phyloP scores from a whole-genome alignment of 2,888 invertebrate species.

The Pandemis heparana region DNA sequence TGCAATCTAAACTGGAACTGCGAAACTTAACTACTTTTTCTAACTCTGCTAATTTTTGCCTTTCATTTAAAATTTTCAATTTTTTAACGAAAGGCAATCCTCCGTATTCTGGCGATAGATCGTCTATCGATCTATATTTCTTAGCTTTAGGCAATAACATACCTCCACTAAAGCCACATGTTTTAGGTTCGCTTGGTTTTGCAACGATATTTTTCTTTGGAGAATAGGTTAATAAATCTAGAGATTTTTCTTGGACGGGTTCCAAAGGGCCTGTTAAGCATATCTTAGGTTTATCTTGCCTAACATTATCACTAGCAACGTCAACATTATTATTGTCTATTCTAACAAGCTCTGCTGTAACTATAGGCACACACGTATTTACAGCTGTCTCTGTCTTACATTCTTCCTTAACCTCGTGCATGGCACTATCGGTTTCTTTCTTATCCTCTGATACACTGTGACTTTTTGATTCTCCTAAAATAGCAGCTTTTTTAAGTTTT shows the following conservation, averaged over 20 bases:
- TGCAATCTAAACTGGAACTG: constrained; percentile 92
- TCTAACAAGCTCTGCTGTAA: constrained; percentile 79
- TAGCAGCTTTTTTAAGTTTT: constrained; percentile 91
- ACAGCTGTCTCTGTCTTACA: constrained; percentile 60
- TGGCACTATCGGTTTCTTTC: constrained; percentile 57
- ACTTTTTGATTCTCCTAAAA: constrained; percentile 82
- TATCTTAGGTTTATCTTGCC: constrained; percentile 74
- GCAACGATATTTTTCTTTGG: constrained; percentile 65
- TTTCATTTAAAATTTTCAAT: constrained; percentile 94
- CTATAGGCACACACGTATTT: constrained; percentile 72
- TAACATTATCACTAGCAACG: constrained; percentile 67
- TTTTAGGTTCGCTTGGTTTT: constrained; percentile 61
- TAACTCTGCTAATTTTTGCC: constrained; percentile 93
- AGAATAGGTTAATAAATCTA: constrained; percentile 77
- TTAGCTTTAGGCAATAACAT: constrained; percentile 82
- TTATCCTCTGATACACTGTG: constrained; percentile 74
- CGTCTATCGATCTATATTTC: constrained; percentile 93
- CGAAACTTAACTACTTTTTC: constrained; percentile 91
- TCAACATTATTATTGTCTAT: constrained; percentile 81
- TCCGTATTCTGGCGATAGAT: constrained; percentile 94
- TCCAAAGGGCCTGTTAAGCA: constrained; percentile 77
- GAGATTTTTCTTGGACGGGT: constrained; percentile 77
- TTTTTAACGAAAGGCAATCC: constrained; percentile 95
- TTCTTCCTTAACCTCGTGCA: constrained; percentile 55
- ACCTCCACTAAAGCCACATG: constrained; percentile 54